phyloP scores from a whole-genome alignment of 2,113 vertebrate species.

The Emydocephalus ijimae region DNA sequence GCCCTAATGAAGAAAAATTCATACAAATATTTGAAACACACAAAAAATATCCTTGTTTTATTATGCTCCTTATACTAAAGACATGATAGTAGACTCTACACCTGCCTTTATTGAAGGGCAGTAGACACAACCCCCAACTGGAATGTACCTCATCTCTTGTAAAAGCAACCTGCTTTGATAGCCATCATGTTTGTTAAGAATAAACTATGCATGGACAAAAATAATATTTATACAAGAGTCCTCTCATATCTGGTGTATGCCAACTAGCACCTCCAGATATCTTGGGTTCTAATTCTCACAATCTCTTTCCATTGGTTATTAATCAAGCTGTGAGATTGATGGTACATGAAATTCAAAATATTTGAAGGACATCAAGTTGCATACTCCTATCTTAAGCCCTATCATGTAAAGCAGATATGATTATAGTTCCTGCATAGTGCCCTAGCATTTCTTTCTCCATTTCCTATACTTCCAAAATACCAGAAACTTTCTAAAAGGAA shows the following conservation, averaged over 20 bases:
- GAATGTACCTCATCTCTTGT: not conserved
- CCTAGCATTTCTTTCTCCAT: not conserved
- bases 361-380: not conserved
- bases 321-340: not conserved
- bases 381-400: not conserved
- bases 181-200: not conserved
- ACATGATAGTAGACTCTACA: not conserved
- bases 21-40: not conserved
- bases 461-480: not conserved
- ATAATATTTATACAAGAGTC: not conserved
- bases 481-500: not conserved
- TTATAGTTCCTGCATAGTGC: not conserved
- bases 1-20: not conserved
- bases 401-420: not conserved
- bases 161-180: not conserved
- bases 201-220: not conserved
- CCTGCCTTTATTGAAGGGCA: not conserved
- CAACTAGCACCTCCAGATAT: not conserved
- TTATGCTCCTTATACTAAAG: not conserved
- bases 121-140: not conserved
- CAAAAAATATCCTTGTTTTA: not conserved
- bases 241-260: not conserved
- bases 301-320: not conserved
- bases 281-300: not conserved
- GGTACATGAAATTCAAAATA: not conserved